Evolutionary conservation across 2,797 vertebrate species (phyloP), one percentile per base, ranked within the genome.

Genomic region (Peromyscus attwateri): DNA sequence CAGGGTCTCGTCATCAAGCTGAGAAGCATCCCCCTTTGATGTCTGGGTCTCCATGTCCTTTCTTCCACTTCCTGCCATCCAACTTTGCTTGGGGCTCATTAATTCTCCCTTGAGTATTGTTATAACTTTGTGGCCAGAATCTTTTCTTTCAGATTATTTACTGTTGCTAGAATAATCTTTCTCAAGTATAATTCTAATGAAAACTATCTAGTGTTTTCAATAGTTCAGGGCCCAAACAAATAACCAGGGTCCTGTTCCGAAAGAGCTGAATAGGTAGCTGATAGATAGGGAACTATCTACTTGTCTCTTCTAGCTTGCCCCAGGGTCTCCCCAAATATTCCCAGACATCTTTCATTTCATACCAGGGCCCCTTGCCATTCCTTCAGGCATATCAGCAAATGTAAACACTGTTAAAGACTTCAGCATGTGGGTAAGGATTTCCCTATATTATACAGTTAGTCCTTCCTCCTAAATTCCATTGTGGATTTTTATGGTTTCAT

Each of bases 121-220:
- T 73, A 31, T 57, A 92, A 34, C 0, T 29, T 96, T 85, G 40
- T 29, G 76, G 66, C 31, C 43, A 23, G 79, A 91, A 64, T 79
- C 0, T 16, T 13, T 76, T 57, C 73, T 70, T 88, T 80, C 13
- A 79, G 76, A 52, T 31, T 62, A 14, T 90, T 49, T 80, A 57
- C 5, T 92, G 31, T 81, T 95, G 43, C 70, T 77, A 68, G 43
- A 68, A 49, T 37, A 21, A 91, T 88, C 76, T 93, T 95, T 46
- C 76, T 55, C 62, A 82, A 95, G 68, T 37, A 62, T 4, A 70
- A 46, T 82, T 93, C 55, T 27, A 92, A 89, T 62, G 68, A 1
- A 84, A 93, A 90, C 43, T 10, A 87, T 83, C 14, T 55, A 81
- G 21, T 75, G 31, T 92, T 79, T 94, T 94, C 76, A 25, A 76